Evolutionary conservation across 2,113 vertebrate species (phyloP).

Genomic region (Coregonus clupeaformis): DNA sequence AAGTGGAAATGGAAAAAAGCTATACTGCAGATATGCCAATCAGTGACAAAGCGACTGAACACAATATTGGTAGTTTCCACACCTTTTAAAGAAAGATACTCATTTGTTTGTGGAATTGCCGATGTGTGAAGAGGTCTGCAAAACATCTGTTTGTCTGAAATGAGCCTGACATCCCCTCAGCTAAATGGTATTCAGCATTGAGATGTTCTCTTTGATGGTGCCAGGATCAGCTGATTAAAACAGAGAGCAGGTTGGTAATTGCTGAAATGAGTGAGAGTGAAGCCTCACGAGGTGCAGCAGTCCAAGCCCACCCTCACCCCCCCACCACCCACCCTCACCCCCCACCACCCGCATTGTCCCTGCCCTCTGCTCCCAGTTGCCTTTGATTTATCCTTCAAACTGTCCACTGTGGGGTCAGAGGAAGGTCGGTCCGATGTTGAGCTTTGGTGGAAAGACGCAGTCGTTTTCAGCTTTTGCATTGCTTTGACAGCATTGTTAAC

Average conservation of each 20-base stretch:
- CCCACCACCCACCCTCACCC: background rate
- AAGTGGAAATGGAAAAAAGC: no score
- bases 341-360: background rate
- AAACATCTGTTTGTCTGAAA: background rate
- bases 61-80: no score
- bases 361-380: background rate
- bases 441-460: background rate
- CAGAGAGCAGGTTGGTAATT: conserved; percentile 11
- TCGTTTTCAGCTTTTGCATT: background rate
- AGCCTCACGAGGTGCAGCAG: background rate
- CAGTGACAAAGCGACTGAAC: no score
- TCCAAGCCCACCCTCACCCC: background rate
- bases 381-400: background rate
- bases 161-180: background rate
- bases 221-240: conserved; percentile 19
- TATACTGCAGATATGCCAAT: no score
- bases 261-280: conserved; percentile 3
- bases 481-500: background rate
- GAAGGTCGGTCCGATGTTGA: background rate
- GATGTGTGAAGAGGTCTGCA: no score
- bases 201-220: conserved; percentile 17
- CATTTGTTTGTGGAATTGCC: no score
- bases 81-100: no score
- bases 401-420: background rate
- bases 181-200: conserved; percentile 24